Conservation (phyloP, 2,797 vertebrate species). For the Distichodus sexfasciatus region DNA sequence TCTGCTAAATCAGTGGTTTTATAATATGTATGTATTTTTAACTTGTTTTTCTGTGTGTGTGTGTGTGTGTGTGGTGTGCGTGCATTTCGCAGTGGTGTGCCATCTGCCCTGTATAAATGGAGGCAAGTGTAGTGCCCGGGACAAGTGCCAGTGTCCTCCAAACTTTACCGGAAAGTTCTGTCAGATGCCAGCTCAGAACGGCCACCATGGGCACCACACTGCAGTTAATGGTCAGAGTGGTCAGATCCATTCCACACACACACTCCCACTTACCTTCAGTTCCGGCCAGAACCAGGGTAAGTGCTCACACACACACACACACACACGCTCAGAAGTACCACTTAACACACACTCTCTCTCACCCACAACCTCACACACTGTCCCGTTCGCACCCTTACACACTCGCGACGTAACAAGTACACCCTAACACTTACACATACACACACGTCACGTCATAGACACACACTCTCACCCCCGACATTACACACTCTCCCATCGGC, state of each 20-base stretch:
- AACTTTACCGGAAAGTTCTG: slow-evolving; percentile 95
- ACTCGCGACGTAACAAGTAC: too few species aligned
- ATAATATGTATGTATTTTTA: not conserved
- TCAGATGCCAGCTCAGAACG: slow-evolving; percentile 83
- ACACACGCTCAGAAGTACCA: too few species aligned
- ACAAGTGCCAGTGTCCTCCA: slow-evolving; percentile 95
- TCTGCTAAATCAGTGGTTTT: not conserved
- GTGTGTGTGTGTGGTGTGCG: slow-evolving; percentile 24
- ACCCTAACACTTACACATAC: too few species aligned
- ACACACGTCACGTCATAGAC: too few species aligned
- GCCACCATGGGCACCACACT: slow-evolving; percentile 68
- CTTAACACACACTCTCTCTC: not conserved
- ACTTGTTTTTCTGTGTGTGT: too few species aligned
- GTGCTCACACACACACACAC: not conserved
- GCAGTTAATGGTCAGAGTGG: slow-evolving; percentile 71
- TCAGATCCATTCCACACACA: slow-evolving; percentile 91
- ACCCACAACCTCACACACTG: not conserved
- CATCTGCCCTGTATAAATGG: slow-evolving; percentile 97
- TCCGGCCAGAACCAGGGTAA: slow-evolving; percentile 89
- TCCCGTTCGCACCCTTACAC: too few species aligned
- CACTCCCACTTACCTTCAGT: slow-evolving; percentile 89
- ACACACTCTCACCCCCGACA: not conserved
- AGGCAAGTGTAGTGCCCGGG: slow-evolving; percentile 90
- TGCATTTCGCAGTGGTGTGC: slow-evolving; percentile 84
- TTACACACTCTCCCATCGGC: not conserved